A percentile compares a stretch with the other conserved stretches of the same genome.
phyloP scores from a whole-genome alignment of 2,113 vertebrate species.

The Dromiciops gliroides region DNA sequence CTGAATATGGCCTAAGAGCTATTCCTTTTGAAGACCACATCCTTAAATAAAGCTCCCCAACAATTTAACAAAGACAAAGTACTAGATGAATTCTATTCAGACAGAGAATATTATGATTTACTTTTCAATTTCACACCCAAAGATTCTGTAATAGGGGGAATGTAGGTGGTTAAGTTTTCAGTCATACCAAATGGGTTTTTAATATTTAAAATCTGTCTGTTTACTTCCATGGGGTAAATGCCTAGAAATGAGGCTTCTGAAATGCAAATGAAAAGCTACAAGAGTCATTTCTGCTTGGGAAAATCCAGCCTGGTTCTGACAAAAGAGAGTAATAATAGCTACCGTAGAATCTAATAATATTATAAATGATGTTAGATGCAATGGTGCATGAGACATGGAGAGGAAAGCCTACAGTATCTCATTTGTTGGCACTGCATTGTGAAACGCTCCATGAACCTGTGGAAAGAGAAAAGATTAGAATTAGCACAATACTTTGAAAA shows the following conservation, averaged over 20 bases:
- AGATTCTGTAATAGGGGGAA: conserved; percentile 74
- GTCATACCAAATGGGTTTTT: conserved; percentile 64
- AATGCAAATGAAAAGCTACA: conserved; percentile 75
- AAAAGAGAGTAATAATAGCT: conserved; percentile 70
- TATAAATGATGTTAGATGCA: conserved; percentile 63
- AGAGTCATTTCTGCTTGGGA: conserved; percentile 64
- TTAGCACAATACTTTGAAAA: conserved; percentile 26
- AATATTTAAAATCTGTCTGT: conserved; percentile 77
- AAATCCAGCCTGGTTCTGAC: conserved; percentile 70
- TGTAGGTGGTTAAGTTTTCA: conserved; percentile 70
- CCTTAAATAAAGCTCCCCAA: conserved; percentile 68
- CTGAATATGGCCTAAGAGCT: background rate
- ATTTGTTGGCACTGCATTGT: conserved; percentile 50
- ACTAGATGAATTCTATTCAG: conserved; percentile 67
- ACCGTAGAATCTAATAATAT: conserved; percentile 70
- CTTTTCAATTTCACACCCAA: conserved; percentile 81
- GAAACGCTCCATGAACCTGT: conserved; percentile 54
- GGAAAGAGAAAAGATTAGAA: conserved; percentile 31
- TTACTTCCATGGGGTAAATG: conserved; percentile 72
- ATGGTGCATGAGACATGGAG: background rate
- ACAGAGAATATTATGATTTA: conserved; percentile 75
- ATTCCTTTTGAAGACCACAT: conserved; percentile 36
- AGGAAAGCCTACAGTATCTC: conserved; percentile 6
- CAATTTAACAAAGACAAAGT: conserved; percentile 69
- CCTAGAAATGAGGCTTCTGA: conserved; percentile 69